Base-by-base conservation (phyloP, 2,888 invertebrate genomes). In the Xylophagus ater region DNA sequence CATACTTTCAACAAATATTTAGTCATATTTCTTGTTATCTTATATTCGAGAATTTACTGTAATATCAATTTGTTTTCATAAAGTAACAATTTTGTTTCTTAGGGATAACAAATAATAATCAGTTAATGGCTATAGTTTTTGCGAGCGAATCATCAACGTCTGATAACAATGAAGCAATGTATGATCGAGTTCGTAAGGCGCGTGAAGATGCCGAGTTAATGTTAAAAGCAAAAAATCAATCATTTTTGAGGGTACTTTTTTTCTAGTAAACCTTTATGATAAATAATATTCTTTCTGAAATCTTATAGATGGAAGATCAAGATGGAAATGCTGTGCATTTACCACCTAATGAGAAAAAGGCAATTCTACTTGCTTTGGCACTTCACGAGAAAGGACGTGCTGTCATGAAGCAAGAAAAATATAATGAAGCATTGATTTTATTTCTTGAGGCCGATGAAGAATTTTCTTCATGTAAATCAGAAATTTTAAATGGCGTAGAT, bases 381-480 rank as follows among this genome's bases (percentile, higher is more conserved):
- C 66, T 85, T 31, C 84, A 87, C 59, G 85, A 85, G 60, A 81
- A 84, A 42, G 87, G 86, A 0, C 70, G 78, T 12, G 68, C 73
- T 2, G 78, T 80, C 0, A 65, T 85, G 47, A 74, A 74, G 51
- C 64, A 66, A 8, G 71, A 73, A 42, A 73, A 83, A 51, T 79
- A 76, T 52, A 68, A 80, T 1, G 72, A 76, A 13, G 84, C 86
- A 0, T 58, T 88, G 6, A 70, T 86, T 5, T 67, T 85, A 46
- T 68, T 87, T 14, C 62, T 87, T 13, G 87, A 87, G 55, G 83
- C 87, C 1, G 87, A 88, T 52, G 68, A 74, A 29, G 78, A 76
- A 54, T 76, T 81, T 53, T 71, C 70, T 71, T 49, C 50, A 0
- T 63, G 63, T 38, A 51, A 58, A 35, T 60, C 63, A 0, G 52